phyloP scores from a whole-genome alignment of 1,140 invertebrate genomes.

The Periplaneta americana region DNA sequence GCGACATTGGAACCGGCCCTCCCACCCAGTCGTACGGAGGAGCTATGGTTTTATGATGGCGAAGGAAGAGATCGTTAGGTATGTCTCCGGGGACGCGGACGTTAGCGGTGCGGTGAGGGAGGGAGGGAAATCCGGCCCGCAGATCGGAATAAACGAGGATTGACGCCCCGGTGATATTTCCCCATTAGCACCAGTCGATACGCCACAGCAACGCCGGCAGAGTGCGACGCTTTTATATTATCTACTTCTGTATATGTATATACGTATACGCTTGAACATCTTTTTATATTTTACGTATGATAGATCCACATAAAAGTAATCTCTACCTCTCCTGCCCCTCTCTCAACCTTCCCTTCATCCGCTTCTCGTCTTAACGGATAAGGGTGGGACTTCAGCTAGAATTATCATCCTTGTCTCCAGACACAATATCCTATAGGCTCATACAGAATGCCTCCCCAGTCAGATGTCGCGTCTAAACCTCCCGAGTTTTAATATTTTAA shows the following conservation, averaged over 20 bases:
- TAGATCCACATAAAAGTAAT: neutral
- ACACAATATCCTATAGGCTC: neutral
- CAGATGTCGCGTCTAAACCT: neutral
- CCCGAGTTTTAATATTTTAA: neutral
- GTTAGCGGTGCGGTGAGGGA: neutral
- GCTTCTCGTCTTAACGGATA: neutral
- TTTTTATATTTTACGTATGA: neutral
- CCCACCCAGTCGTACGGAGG: neutral
- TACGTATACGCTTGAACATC: neutral
- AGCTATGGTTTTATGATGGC: constrained; percentile 10
- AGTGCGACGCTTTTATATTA: neutral
- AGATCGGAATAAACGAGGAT: constrained; percentile 11
- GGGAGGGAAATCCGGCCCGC: neutral
- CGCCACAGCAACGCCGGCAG: neutral
- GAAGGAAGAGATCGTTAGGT: constrained; percentile 5
- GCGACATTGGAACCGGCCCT: neutral
- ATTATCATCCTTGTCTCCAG: neutral
- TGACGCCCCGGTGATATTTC: constrained; percentile 11
- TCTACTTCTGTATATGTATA: neutral
- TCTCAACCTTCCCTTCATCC: too few relatives aligned
- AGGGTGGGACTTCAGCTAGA: neutral
- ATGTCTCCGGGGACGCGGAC: neutral
- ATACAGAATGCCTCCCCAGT: neutral
- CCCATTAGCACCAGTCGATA: constrained; percentile 10
- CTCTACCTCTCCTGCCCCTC: neutral